A percentile compares a stretch with the other conserved stretches of the same genome.
phyloP scores from a whole-genome alignment of 2,113 vertebrate species.

The Myiozetetes cayanensis region DNA sequence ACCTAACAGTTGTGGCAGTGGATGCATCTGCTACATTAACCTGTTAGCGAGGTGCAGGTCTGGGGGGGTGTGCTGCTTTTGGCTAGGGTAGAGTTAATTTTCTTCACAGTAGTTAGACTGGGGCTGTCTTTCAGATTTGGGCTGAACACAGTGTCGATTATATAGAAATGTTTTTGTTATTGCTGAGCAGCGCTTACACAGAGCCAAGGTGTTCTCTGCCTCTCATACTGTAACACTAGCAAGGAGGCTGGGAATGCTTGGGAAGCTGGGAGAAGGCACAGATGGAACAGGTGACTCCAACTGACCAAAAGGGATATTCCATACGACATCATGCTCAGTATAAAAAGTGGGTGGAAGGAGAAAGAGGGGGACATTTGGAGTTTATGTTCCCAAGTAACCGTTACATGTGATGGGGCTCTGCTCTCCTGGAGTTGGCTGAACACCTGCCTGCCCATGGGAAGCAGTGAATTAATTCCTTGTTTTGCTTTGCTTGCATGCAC shows the following conservation, averaged over 20 bases:
- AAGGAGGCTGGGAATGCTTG: background rate
- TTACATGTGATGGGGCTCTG: background rate
- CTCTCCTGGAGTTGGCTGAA: background rate
- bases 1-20: background rate
- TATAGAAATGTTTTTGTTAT: background rate
- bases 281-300: background rate
- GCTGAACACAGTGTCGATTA: background rate
- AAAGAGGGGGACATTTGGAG: background rate
- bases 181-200: background rate
- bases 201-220: background rate
- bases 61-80: background rate
- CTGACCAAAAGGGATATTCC: background rate
- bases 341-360: background rate
- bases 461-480: background rate
- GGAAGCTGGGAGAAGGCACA: background rate
- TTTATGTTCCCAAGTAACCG: background rate
- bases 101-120: background rate
- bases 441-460: background rate
- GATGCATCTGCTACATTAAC: background rate
- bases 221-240: fast-evolving
- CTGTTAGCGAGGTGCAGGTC: background rate
- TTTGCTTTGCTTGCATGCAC: background rate
- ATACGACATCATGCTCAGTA: background rate
- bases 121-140: background rate
- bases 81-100: background rate